Conservation (phyloP, 2,888 invertebrate species). For the Belgica antarctica region DNA sequence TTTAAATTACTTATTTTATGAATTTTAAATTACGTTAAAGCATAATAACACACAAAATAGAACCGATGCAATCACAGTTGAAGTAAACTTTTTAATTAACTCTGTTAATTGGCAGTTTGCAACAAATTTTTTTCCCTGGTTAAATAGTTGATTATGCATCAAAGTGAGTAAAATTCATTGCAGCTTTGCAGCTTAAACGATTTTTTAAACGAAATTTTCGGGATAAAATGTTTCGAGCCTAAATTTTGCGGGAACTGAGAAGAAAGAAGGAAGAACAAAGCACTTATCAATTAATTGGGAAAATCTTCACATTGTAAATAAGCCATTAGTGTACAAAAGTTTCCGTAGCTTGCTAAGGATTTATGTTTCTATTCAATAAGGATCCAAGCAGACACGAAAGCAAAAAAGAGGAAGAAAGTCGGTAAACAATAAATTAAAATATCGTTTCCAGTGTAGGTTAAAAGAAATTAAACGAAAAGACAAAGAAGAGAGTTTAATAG, state of each 20-base stretch:
- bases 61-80: background rate
- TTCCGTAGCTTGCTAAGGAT: background rate
- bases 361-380: background rate
- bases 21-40: constrained; percentile 14
- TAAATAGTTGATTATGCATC: constrained; percentile 10
- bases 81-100: constrained; percentile 6
- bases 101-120: background rate
- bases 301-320: too few relatives aligned
- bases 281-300: too few relatives aligned
- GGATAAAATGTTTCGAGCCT: too few relatives aligned
- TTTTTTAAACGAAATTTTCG: too few relatives aligned
- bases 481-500: background rate
- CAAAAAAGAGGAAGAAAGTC: background rate
- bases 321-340: background rate
- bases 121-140: too few relatives aligned
- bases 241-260: too few relatives aligned
- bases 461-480: background rate
- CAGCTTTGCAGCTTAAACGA: too few relatives aligned
- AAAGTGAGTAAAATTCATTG: too few relatives aligned
- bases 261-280: background rate
- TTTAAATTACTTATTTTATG: too few relatives aligned
- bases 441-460: background rate
- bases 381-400: too few relatives aligned
- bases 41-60: background rate
- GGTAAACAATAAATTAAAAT: background rate